Evolutionary conservation across 2,797 vertebrate genomes (phyloP).

Genomic region (Phylloscopus collybita): DNA sequence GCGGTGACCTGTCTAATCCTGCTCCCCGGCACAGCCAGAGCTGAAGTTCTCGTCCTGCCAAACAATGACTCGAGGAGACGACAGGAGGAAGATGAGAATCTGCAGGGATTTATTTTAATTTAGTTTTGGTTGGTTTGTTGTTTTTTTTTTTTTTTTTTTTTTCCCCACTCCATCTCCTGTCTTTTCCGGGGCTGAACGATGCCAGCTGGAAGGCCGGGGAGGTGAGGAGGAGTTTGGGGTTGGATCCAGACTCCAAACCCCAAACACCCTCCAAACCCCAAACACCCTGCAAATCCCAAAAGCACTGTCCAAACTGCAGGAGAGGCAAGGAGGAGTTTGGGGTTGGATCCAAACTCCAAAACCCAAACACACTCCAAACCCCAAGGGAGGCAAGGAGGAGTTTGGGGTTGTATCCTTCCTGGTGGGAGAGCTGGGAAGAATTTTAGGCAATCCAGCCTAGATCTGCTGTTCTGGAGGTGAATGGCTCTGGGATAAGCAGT

Average conservation of each 20-base stretch:
- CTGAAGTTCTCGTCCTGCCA: constrained; percentile 57
- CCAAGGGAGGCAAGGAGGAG: background rate
- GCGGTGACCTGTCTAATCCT: constrained; percentile 76
- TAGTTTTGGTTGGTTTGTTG: background rate
- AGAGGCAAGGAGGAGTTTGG: no score
- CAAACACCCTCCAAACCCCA: no score
- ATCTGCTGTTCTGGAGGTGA: background rate
- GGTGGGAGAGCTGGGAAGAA: accelerated
- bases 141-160: background rate
- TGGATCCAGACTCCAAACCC: background rate
- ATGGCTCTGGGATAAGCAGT: background rate
- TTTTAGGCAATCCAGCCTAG: background rate
- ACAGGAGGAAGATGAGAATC: constrained; percentile 36
- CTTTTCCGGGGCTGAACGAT: background rate
- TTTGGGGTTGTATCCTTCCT: background rate
- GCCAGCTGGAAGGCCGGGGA: constrained; percentile 4
- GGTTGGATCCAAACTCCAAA: no score
- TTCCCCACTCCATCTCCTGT: background rate
- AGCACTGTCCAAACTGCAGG: no score
- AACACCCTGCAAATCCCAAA: no score
- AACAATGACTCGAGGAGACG: constrained; percentile 59
- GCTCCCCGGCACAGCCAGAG: constrained; percentile 53
- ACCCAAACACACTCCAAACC: no score
- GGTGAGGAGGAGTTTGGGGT: background rate
- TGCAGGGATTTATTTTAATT: background rate